Evolutionary conservation across 2,113 vertebrate genomes (phyloP), one percentile per base, ranked within the genome.

Genomic region (Laterallus jamaicensis): DNA sequence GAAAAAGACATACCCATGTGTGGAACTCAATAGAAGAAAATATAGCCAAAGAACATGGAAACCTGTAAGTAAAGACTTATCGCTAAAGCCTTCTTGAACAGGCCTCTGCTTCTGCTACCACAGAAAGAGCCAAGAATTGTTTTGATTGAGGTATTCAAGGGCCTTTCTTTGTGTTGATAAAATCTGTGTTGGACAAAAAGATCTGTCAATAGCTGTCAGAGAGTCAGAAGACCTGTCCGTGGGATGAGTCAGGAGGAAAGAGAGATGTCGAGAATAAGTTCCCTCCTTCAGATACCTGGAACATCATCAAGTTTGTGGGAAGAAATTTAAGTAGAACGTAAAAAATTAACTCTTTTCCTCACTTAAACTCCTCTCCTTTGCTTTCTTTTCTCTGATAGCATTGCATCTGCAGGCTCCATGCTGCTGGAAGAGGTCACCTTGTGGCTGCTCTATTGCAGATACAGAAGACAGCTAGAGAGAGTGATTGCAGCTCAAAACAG

Each of bases 381-480:
- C 19, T 94, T 63, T 49, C 40, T 37, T 89, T 88, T 75, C 80
- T 71, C 39, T 63, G 80, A 49, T n/a, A 84, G 28, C 62, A 47
- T 6, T 91, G 74, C 28, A 35, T 68, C 69, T 82, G 67, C 78
- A 80, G 40, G 40, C 84, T 91, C 44, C 55, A 16, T 49, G 67
- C 83, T 94, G 63, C 88, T 95, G 59, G 16, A 66, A 86, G 70
- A 85, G 85, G 95, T 97, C 90, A 96, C 94, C 84, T 96, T 96
- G 86, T 56, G 59, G 47, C 71, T 92, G 69, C 29, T 94, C 83
- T 78, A 15, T 19, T 63, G 77, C 86, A 89, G 91, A 84, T 73
- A 52, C 40, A 92, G 77, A 49, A 92, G 74, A 93, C 77, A 93
- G 83, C 88, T 55, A 74, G 62, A 66, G 66, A 92, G 86, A 96